Percentiles rank a stretch among this genome's conserved stretches.
phyloP scores from a whole-genome alignment of 2,888 invertebrate genomes.

The Megaustenia siamemsis region DNA sequence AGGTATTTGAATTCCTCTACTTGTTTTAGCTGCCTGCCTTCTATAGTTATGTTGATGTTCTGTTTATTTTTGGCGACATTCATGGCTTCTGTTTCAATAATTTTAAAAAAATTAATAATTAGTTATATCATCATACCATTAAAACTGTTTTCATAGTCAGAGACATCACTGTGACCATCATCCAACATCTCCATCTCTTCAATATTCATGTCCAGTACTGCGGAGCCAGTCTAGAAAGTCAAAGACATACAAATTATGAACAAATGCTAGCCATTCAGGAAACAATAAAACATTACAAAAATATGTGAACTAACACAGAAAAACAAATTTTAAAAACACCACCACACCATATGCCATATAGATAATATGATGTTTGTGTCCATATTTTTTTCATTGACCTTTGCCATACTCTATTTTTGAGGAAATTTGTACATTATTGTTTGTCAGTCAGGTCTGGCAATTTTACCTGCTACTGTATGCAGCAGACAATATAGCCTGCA shows the following conservation, averaged over 20 bases:
- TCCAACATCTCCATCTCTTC: conserved; percentile 67
- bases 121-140: conserved; percentile 54
- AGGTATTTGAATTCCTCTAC: no score
- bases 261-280: conserved; percentile 37
- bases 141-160: conserved; percentile 65
- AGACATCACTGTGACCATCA: conserved; percentile 63
- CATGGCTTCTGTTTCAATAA: no score
- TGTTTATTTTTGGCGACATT: no score
- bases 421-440: neutral
- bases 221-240: conserved; percentile 52
- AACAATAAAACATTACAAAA: neutral
- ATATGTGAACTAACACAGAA: neutral
- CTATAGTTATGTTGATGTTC: no score
- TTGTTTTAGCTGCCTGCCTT: no score
- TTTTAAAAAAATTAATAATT: no score
- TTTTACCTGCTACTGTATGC: no score
- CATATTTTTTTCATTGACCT: no score
- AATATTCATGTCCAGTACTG: conserved; percentile 64
- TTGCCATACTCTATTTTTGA: neutral
- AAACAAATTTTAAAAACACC: neutral
- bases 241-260: neutral
- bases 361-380: no score
- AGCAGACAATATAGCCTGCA: no score
- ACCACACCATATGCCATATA: neutral
- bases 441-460: no score